Evolutionary conservation across 2,888 invertebrate species (phyloP), one percentile per base, ranked within the genome.

Genomic region (Synergus umbraculus): DNA sequence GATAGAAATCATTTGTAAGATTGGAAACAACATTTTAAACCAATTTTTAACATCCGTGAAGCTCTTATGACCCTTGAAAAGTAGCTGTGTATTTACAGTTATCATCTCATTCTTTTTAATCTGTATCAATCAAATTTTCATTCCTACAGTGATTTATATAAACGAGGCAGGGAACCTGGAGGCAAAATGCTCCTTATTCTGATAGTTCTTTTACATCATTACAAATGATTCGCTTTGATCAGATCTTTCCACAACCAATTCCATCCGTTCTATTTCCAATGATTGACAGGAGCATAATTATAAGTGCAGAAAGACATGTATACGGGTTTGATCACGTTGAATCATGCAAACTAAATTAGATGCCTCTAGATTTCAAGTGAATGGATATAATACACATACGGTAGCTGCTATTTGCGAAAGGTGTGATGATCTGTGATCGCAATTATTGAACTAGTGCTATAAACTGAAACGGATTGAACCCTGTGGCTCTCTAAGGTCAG

Each of bases 201-300:
- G 37, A 4, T 12, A 37, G 12, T 69, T 54, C 29, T 46, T 73
- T 73, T 73, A 15, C 15, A 46, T 29, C n/a, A 54, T 54, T 41
- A 29, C 9, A n/a, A 73, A 73, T 73, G 54, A 73, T 49, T 73
- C 8, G 9, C 37, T 13, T 46, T 73, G 37, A 37, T n/a, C 29
- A 41, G 54, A 54, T 79, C 84, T 79, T 86, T 86, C 82, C 83
- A 84, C 86, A 85, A 82, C 83, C 81, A 84, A 85, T 87, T 85
- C 85, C 88, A 88, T 89, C 88, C 88, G 88, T 86, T 87, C 87
- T 83, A 87, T 87, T 89, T 88, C 86, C 83, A 81, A 66, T 79
- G 82, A 81, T 83, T 86, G 83, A 83, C 83, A 84, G 82, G 85
- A 84, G 85, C 83, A 87, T 88, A 88, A 88, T 88, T 88, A 86